phyloP scores from a whole-genome alignment of 2,113 vertebrate species.

The Benitochromis conjunctus region DNA sequence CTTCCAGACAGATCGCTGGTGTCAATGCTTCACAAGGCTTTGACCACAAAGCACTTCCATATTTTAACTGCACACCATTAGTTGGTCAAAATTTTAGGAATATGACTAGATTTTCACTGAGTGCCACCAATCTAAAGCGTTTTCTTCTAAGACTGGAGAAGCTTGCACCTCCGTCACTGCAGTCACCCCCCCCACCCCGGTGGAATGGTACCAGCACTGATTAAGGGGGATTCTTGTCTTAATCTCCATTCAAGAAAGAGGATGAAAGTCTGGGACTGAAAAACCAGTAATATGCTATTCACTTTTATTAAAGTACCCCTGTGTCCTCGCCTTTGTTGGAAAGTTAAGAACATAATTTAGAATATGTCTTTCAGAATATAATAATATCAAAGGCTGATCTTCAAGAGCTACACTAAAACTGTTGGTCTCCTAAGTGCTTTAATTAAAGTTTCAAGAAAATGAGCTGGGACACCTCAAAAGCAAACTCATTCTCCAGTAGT shows the following conservation, averaged over 20 bases:
- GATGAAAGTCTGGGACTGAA: constrained; percentile 1
- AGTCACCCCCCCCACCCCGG: background rate
- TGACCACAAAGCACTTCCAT: background rate
- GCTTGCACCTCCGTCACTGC: background rate
- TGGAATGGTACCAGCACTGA: constrained; percentile 12
- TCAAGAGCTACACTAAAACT: background rate
- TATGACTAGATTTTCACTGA: background rate
- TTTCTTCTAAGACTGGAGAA: background rate
- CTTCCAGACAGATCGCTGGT: background rate
- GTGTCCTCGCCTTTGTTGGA: constrained; percentile 7
- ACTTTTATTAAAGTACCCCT: background rate
- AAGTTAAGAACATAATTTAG: constrained; percentile 11
- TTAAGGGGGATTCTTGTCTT: constrained; percentile 19
- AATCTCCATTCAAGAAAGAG: constrained; percentile 4
- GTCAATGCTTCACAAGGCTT: background rate
- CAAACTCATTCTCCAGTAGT: background rate
- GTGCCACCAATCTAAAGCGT: background rate
- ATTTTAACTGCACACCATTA: background rate
- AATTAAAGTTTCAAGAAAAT: background rate
- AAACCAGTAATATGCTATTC: background rate
- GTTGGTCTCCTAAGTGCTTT: background rate
- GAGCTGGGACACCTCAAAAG: background rate
- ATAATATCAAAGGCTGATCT: constrained; percentile 10
- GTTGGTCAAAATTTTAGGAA: background rate
- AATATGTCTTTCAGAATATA: background rate